These are phyloP conservation scores for Physocephala rufipes DNA, from an alignment of 2,888 invertebrate genomes.

Conservation along the genomic window DNA sequence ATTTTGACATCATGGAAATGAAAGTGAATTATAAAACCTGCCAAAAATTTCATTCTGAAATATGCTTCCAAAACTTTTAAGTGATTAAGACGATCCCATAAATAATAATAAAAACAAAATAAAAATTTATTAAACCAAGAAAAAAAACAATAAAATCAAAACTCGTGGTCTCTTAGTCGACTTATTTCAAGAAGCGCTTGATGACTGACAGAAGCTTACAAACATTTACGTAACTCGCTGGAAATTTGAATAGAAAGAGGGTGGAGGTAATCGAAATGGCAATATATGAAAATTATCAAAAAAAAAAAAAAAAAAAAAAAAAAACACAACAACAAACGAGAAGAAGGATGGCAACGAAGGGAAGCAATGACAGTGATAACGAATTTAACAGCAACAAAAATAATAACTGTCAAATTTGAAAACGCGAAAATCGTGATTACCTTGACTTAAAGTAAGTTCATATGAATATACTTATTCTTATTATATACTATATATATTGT, in stretches of 20 bases:
- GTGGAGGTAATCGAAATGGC: neutral
- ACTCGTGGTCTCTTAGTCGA: neutral
- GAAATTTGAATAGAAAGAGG: neutral
- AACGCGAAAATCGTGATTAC: conserved; percentile 24
- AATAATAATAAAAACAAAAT: conserved; percentile 26
- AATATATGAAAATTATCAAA: conserved; percentile 3
- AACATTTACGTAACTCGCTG: too few species aligned
- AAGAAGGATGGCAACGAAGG: neutral
- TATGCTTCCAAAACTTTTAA: too few species aligned
- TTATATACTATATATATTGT: too few species aligned
- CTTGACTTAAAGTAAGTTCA: conserved; percentile 23
- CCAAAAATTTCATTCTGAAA: too few species aligned
- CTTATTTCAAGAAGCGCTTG: too few species aligned
- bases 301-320: neutral
- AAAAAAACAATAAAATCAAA: neutral
- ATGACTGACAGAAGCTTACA: neutral
- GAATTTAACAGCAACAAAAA: conserved; percentile 38
- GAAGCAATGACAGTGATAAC: conserved; percentile 10
- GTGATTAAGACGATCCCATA: too few species aligned
- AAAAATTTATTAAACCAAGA: conserved; percentile 26
- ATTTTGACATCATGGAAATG: too few species aligned
- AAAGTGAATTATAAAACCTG: too few species aligned
- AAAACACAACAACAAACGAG: neutral
- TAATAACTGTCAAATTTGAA: neutral
- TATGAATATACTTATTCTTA: conserved; percentile 14